A percentile compares a stretch with the other conserved stretches of the same genome.
Conservation (phyloP, 1,140 invertebrate genomes). For the Drosophila sucinea region DNA sequence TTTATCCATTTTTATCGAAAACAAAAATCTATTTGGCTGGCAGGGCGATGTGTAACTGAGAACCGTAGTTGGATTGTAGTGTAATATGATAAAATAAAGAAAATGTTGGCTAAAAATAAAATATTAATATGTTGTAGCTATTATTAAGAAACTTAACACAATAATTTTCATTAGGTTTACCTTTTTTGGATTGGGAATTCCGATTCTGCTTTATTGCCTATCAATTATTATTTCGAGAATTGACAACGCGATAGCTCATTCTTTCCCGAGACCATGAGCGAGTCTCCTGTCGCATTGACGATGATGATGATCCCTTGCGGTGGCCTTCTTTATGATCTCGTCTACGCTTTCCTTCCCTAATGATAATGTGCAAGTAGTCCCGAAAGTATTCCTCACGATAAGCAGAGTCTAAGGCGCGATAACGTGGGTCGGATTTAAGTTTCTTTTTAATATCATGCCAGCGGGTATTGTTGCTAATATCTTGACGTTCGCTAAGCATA, state of each 20-base stretch:
- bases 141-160: background rate
- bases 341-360: slow-evolving; percentile 91
- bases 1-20: background rate
- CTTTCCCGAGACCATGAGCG: slow-evolving; percentile 85
- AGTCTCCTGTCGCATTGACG: slow-evolving; percentile 84
- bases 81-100: slow-evolving; percentile 50
- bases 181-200: background rate
- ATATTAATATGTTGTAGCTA: background rate
- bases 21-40: background rate
- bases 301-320: slow-evolving; percentile 45
- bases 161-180: background rate
- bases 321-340: slow-evolving; percentile 89
- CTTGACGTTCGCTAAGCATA: slow-evolving; percentile 92
- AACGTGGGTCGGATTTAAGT: slow-evolving; percentile 94
- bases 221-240: background rate
- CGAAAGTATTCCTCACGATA: slow-evolving; percentile 97
- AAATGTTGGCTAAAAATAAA: slow-evolving; percentile 74
- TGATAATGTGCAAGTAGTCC: slow-evolving; percentile 91
- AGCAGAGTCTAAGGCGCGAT: slow-evolving; percentile 95
- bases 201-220: background rate
- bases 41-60: slow-evolving; percentile 17
- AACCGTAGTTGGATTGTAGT: slow-evolving; percentile 35
- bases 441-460: slow-evolving; percentile 98
- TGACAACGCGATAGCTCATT: slow-evolving; percentile 83
- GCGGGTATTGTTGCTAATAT: slow-evolving; percentile 93